Percentiles rank a stretch among this genome's conserved stretches.
Evolutionary conservation across 2,888 invertebrate species (phyloP).

Genomic region (Heteromurus nitidus): DNA sequence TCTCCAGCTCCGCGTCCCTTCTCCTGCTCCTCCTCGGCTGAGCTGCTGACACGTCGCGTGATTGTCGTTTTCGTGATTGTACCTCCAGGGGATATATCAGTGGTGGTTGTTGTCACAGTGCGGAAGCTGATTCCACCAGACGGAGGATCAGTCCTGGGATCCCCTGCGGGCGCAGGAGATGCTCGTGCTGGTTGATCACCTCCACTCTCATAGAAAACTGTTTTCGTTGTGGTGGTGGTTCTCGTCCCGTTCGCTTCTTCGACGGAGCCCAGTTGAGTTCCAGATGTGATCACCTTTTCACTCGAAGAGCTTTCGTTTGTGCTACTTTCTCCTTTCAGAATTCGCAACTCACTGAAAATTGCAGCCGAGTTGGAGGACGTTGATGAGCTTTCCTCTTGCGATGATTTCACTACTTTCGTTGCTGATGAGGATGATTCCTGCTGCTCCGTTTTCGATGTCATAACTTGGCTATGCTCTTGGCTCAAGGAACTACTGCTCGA

Average conservation of each 20-base stretch:
- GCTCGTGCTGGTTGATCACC: constrained; percentile 9
- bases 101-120: constrained; percentile 64
- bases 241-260: constrained; percentile 42
- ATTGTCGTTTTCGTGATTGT: constrained; percentile 66
- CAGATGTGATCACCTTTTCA: constrained; percentile 49
- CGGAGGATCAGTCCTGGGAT: constrained; percentile 34
- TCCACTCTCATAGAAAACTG: constrained; percentile 42
- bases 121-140: constrained; percentile 38
- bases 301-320: background rate
- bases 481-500: constrained; percentile 34
- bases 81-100: constrained; percentile 65
- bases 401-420: background rate
- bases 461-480: constrained; percentile 42
- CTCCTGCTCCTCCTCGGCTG: constrained; percentile 50
- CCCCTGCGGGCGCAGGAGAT: background rate
- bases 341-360: constrained; percentile 48
- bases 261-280: constrained; percentile 32
- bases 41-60: constrained; percentile 63
- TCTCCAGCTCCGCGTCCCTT: constrained; percentile 20
- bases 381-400: constrained; percentile 20
- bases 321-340: constrained; percentile 41
- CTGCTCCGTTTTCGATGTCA: constrained; percentile 16
- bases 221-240: constrained; percentile 56
- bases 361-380: constrained; percentile 28
- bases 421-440: constrained; percentile 22